phyloP scores from a whole-genome alignment of 2,113 vertebrate species.

The Scatophagus argus region DNA sequence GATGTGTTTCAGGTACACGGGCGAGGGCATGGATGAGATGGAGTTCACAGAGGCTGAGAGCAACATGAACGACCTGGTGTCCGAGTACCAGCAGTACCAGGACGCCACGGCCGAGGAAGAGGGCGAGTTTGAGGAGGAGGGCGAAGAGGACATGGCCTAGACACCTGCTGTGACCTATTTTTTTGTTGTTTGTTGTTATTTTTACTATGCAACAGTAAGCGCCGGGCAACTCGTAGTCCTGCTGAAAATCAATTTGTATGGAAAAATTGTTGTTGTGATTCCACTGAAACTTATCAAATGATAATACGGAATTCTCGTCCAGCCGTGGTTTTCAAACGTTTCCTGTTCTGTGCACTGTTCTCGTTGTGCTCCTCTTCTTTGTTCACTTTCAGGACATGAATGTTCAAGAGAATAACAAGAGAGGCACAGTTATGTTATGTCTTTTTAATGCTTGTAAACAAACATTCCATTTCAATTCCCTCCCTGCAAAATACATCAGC shows the following conservation, averaged over 20 bases:
- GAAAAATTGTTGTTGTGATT: not conserved
- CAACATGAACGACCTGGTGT: conserved; percentile 92
- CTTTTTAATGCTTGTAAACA: not conserved
- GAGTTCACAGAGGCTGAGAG: conserved; percentile 90
- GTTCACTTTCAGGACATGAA: not conserved
- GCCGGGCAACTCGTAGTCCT: not conserved
- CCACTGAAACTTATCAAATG: not conserved
- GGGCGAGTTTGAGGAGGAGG: conserved; percentile 80
- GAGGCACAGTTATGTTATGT: not conserved
- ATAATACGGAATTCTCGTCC: not conserved
- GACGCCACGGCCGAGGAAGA: conserved; percentile 92
- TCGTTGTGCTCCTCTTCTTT: not conserved
- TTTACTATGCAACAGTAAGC: conserved; percentile 34
- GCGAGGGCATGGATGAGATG: conserved; percentile 91
- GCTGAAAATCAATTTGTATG: not conserved
- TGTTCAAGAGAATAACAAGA: too few species aligned
- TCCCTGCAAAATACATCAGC: not conserved
- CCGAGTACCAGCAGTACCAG: conserved; percentile 94
- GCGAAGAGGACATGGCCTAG: conserved; percentile 68
- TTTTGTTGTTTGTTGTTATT: too few species aligned
- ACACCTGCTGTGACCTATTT: not conserved
- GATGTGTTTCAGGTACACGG: conserved; percentile 83
- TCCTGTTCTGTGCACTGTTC: not conserved
- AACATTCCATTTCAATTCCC: not conserved
- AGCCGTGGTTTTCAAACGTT: conserved; percentile 10